Percentiles rank a stretch among this genome's conserved stretches.
Evolutionary conservation across 2,113 vertebrate genomes (phyloP).

Genomic region (Neoarius graeffei): DNA sequence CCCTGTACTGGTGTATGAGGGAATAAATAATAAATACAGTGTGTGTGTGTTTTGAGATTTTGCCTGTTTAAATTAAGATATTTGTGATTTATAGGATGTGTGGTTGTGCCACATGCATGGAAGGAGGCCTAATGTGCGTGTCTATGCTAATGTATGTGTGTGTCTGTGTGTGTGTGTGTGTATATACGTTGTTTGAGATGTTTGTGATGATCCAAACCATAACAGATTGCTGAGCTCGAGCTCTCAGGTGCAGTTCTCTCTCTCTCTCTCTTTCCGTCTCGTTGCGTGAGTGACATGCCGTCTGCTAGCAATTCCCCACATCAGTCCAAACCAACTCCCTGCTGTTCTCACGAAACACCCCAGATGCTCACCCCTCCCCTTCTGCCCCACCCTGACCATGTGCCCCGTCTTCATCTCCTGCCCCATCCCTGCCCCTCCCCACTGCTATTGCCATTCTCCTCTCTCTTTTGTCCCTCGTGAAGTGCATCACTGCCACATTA

Average conservation of each 20-base stretch:
- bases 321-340: not conserved
- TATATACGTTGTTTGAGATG: not conserved
- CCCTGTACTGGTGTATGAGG: not conserved
- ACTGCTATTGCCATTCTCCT: not conserved
- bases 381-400: not conserved
- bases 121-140: not conserved
- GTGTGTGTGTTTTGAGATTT: not conserved
- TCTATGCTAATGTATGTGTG: not conserved
- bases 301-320: slow-evolving; percentile 24
- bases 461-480: not conserved
- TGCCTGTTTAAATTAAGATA: not conserved
- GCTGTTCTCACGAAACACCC: slow-evolving; percentile 20
- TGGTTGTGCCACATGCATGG: not conserved
- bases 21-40: not conserved
- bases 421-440: not conserved
- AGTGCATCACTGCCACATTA: too few relatives aligned
- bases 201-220: slow-evolving; percentile 7
- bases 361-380: not conserved
- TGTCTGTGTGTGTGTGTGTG: not conserved
- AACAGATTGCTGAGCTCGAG: slow-evolving; percentile 14
- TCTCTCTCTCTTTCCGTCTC: slow-evolving; percentile 5
- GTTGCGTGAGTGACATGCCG: not conserved
- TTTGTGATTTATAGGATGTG: not conserved
- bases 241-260: not conserved
- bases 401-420: not conserved